A percentile compares a stretch with the other conserved stretches of the same genome.
These are phyloP conservation scores for Druon quercuslanigerum DNA, from an alignment of 1,140 invertebrate species.

Conservation along the genomic window DNA sequence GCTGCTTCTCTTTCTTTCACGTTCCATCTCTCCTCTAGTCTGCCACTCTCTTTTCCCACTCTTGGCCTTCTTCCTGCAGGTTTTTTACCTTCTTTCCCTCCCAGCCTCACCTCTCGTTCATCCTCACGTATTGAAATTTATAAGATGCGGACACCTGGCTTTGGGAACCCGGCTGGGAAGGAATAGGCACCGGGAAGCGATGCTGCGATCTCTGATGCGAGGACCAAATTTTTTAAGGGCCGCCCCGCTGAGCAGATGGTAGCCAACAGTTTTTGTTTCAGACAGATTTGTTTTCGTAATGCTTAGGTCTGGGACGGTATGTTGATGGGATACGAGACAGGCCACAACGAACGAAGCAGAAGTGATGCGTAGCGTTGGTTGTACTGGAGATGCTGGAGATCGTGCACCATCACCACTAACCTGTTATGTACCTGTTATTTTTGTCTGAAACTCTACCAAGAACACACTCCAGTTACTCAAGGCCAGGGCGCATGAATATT, in stretches of 20 bases:
- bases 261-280: slow-evolving; percentile 66
- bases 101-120: slow-evolving; percentile 45
- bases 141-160: slow-evolving; percentile 65
- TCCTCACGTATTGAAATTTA: slow-evolving; percentile 63
- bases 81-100: slow-evolving; percentile 52
- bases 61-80: slow-evolving; percentile 49
- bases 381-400: slow-evolving; percentile 40
- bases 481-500: too few species aligned
- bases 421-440: slow-evolving; percentile 44
- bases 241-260: slow-evolving; percentile 59
- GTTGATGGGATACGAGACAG: slow-evolving; percentile 46
- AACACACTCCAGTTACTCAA: too few species aligned
- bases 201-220: slow-evolving; percentile 40
- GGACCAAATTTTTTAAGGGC: slow-evolving; percentile 38
- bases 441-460: too few species aligned
- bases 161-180: slow-evolving; percentile 52
- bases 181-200: slow-evolving; percentile 52
- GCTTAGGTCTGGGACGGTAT: slow-evolving; percentile 48
- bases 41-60: slow-evolving; percentile 42
- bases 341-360: slow-evolving; percentile 43
- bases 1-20: slow-evolving; percentile 43
- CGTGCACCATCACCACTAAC: slow-evolving; percentile 50
- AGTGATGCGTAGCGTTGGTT: slow-evolving; percentile 50
- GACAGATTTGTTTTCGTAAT: slow-evolving; percentile 65
- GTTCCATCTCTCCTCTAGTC: slow-evolving; percentile 45